phyloP scores from a whole-genome alignment of 2,113 vertebrate genomes.

The Pseudopipra pipra region DNA sequence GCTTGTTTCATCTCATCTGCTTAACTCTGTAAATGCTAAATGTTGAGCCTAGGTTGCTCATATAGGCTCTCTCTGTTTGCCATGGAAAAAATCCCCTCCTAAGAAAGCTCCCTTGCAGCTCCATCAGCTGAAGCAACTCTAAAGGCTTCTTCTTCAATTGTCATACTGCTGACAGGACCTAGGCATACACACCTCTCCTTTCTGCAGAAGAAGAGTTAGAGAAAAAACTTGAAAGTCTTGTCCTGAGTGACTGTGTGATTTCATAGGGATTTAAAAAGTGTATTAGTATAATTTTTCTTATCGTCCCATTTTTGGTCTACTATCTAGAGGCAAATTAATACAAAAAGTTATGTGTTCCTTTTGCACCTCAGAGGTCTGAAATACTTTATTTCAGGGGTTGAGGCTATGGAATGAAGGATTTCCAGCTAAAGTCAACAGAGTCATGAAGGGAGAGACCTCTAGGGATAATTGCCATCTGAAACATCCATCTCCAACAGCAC shows the following conservation, averaged over 20 bases:
- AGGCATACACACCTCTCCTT: accelerated
- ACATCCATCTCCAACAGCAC: background rate
- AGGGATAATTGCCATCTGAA: background rate
- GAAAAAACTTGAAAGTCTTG: background rate
- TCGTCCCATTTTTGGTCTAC: background rate
- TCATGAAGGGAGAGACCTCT: background rate
- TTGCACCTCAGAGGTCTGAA: background rate
- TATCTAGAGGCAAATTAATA: background rate
- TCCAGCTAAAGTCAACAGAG: background rate
- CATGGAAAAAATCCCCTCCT: background rate
- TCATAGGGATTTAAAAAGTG: background rate
- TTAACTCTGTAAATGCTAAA: background rate
- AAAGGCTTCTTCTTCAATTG: background rate
- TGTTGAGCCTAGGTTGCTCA: background rate
- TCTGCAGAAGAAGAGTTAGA: background rate
- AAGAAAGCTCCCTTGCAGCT: background rate
- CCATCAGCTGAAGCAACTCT: background rate
- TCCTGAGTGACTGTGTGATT: background rate
- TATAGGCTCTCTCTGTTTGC: background rate
- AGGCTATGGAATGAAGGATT: background rate
- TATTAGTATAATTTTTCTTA: background rate
- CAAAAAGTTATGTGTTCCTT: accelerated
- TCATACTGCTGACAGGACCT: background rate
- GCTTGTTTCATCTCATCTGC: background rate
- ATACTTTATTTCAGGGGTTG: background rate